A percentile compares a stretch with the other conserved stretches of the same genome.
These are phyloP conservation scores for Scaeva pyrastri DNA, from an alignment of 2,888 invertebrate genomes.

Conservation along the genomic window DNA sequence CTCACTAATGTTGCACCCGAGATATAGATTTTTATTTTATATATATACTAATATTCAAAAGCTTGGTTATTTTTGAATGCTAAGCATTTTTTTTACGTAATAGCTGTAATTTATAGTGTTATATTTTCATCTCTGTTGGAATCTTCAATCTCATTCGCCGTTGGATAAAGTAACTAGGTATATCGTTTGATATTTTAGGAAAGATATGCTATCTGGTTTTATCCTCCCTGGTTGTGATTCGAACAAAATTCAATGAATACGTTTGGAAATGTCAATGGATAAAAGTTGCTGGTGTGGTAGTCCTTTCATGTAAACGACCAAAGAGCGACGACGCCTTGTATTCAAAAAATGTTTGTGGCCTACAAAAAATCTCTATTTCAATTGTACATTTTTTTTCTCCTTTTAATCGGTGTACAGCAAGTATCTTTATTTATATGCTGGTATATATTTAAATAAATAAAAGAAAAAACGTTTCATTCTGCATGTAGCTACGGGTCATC, in stretches of 20 bases:
- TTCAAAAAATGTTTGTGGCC: neutral
- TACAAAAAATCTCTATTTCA: slow-evolving; percentile 3
- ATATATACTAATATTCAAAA: too few relatives aligned
- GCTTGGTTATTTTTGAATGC: neutral
- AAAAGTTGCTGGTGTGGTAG: neutral
- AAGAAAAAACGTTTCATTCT: slow-evolving; percentile 13
- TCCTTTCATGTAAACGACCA: neutral
- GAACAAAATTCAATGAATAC: neutral
- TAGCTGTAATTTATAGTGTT: neutral
- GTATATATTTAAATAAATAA: neutral
- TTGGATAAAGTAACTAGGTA: neutral
- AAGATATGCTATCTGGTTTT: neutral
- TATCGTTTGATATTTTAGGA: neutral
- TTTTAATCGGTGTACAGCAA: slow-evolving; percentile 50
- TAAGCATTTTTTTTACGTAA: neutral
- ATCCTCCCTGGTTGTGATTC: neutral
- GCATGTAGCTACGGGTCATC: slow-evolving; percentile 29
- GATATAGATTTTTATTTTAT: too few relatives aligned
- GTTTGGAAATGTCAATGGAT: neutral
- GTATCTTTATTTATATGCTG: neutral
- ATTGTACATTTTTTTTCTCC: neutral
- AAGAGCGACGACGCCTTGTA: too few relatives aligned
- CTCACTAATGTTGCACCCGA: too few relatives aligned
- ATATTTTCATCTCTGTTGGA: neutral
- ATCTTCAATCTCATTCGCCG: neutral